These are phyloP conservation scores for Aeoliscus strigatus DNA, from an alignment of 2,797 vertebrate species.

Conservation along the genomic window DNA sequence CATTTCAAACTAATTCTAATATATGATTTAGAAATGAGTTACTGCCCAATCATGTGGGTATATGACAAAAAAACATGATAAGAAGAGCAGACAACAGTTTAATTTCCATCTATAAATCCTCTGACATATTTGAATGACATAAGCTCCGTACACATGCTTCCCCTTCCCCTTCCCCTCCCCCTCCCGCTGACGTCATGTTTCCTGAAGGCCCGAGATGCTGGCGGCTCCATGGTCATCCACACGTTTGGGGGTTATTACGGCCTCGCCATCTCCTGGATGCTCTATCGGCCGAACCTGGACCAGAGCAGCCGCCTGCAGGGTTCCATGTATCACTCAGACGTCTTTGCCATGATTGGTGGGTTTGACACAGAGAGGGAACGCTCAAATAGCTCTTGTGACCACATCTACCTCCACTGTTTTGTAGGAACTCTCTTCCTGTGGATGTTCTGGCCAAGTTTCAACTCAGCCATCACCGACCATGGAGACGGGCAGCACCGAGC, in stretches of 20 bases:
- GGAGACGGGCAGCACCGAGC: constrained; percentile 94
- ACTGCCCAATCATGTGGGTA: no score
- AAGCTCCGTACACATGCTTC: no score
- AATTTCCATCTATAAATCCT: no score
- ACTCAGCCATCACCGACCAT: constrained; percentile 84
- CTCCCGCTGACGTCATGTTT: neutral
- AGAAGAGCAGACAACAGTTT: no score
- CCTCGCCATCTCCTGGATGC: constrained; percentile 85
- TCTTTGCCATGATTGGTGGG: constrained; percentile 96
- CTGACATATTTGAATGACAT: no score
- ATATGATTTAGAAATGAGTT: no score
- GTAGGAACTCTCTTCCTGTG: constrained; percentile 93
- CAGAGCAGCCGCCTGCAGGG: constrained; percentile 80
- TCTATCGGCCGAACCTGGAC: constrained; percentile 85
- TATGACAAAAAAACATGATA: no score
- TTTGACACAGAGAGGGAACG: neutral
- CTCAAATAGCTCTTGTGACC: no score
- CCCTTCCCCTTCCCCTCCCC: no score
- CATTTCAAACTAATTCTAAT: no score
- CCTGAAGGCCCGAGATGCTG: constrained; percentile 88
- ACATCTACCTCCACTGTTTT: neutral
- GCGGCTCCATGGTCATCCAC: constrained; percentile 98
- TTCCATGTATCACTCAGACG: constrained; percentile 86
- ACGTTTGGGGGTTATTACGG: constrained; percentile 95
- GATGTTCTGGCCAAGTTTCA: constrained; percentile 99